A percentile compares a stretch with the other conserved stretches of the same genome.
These are phyloP conservation scores for Tetramorium bicarinatum DNA, from an alignment of 2,888 invertebrate species.

Conservation along the genomic window DNA sequence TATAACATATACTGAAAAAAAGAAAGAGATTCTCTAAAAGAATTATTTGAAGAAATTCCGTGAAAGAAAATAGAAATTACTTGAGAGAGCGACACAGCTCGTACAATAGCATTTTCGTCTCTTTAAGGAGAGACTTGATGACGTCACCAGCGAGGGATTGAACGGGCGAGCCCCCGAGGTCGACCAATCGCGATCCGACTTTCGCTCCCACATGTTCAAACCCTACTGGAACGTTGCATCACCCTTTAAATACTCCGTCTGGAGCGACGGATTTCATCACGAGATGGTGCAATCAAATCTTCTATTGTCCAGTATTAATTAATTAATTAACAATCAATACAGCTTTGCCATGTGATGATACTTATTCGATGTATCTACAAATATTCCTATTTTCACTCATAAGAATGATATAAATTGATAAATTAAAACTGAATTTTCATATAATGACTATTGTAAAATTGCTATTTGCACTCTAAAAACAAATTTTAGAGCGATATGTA, in stretches of 20 bases:
- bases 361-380: not conserved
- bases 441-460: not conserved
- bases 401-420: not conserved
- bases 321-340: slow-evolving; percentile 9
- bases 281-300: slow-evolving; percentile 18
- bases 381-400: not conserved
- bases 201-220: slow-evolving; percentile 66
- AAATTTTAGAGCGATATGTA: not conserved
- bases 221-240: slow-evolving; percentile 64
- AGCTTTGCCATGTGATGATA: not conserved
- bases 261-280: slow-evolving; percentile 40
- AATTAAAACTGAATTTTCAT: not conserved
- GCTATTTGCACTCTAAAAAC: not conserved
- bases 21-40: not conserved
- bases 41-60: not conserved
- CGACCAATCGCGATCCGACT: slow-evolving; percentile 76
- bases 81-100: not conserved
- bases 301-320: not conserved
- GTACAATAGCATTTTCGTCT: not conserved
- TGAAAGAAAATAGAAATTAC: not conserved
- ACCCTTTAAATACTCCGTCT: slow-evolving; percentile 56
- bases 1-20: not conserved
- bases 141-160: slow-evolving; percentile 78
- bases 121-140: slow-evolving; percentile 52
- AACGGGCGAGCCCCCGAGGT: slow-evolving; percentile 81